phyloP scores from a whole-genome alignment of 2,888 invertebrate genomes.

The Andricus quercusramuli region DNA sequence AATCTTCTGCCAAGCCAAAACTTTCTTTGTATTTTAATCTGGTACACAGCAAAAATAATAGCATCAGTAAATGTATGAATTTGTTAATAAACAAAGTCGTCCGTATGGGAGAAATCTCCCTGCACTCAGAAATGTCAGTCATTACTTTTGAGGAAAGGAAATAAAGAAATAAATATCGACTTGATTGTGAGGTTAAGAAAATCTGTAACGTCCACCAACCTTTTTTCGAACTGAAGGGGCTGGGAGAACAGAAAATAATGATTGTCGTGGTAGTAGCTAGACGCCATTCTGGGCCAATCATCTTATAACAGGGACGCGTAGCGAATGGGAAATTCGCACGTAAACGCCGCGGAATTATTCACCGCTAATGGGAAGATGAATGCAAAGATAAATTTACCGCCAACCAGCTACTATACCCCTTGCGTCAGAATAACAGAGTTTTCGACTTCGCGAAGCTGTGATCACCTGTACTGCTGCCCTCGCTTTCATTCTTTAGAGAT shows the following conservation, averaged over 20 bases:
- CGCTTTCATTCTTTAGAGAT: conserved; percentile 20
- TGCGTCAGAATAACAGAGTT: conserved; percentile 63
- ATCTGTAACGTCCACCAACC: neutral
- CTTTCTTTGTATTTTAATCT: too few species aligned
- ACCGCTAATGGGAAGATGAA: conserved; percentile 72
- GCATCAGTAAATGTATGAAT: too few species aligned
- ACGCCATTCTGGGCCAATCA: conserved; percentile 20
- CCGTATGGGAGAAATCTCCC: too few species aligned
- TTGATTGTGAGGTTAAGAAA: neutral
- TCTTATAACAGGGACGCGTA: neutral
- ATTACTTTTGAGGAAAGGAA: neutral
- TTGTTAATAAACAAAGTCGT: too few species aligned
- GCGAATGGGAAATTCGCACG: conserved; percentile 56
- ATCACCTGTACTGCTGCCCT: conserved; percentile 42
- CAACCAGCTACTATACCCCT: conserved; percentile 63
- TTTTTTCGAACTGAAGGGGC: neutral
- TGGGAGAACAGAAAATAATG: neutral
- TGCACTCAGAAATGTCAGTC: too few species aligned
- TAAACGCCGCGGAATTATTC: conserved; percentile 70
- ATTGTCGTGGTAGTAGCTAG: conserved; percentile 3
- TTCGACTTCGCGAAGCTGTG: conserved; percentile 62
- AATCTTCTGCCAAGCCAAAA: too few species aligned
- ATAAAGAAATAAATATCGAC: neutral
- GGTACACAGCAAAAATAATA: too few species aligned
- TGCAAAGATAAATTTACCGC: conserved; percentile 69